Evolutionary conservation across 2,888 invertebrate species (phyloP), one percentile per base, ranked within the genome.

Genomic region (Panorpa germanica): DNA sequence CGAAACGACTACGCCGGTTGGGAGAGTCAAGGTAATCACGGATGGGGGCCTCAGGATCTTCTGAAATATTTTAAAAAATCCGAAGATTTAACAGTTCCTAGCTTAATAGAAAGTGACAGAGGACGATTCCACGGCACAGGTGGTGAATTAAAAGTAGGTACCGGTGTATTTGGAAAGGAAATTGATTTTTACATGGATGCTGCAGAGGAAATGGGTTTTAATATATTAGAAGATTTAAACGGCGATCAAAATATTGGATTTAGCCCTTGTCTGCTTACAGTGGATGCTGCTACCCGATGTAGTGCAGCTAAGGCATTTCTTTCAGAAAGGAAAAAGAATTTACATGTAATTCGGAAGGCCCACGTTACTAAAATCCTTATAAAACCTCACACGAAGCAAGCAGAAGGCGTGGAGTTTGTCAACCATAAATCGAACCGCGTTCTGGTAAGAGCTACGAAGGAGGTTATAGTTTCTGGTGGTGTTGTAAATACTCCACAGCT

Each of bases 21-120:
- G 91, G 80, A 76, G 20, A 61, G 66, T 0, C 59, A 75, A 17
- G 90, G 90, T 0, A 86, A 86, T 49, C 63, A 70, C 1, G 90
- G 90, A 3, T 93, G 93, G 93, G 68, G 76, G 2, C 85, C 66
- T 48, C 70, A 82, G 30, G 76, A 81, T 37, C 64, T 83, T 1
- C 50, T 88, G 19, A 74, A 74, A 0, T 86, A 85, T 45, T 86
- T 86, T 48, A 71, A 71, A 45, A 88, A 88, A 49, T 83, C 83
- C 0, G 61, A 83, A 49, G 86, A 88, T 48, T 86, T 85, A 53
- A 61, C 80, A 38, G 90, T 82, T 50, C 86, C 86, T 0, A 86
- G 86, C 46, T 57, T 88, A 42, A 82, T 83, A 2, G 68, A 59
- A 36, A 73, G 71, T 44, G 73, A n/a, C n/a, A n/a, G n/a, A n/a